Conservation (phyloP, 2,888 invertebrate species). For the Leptopilina myrica region DNA sequence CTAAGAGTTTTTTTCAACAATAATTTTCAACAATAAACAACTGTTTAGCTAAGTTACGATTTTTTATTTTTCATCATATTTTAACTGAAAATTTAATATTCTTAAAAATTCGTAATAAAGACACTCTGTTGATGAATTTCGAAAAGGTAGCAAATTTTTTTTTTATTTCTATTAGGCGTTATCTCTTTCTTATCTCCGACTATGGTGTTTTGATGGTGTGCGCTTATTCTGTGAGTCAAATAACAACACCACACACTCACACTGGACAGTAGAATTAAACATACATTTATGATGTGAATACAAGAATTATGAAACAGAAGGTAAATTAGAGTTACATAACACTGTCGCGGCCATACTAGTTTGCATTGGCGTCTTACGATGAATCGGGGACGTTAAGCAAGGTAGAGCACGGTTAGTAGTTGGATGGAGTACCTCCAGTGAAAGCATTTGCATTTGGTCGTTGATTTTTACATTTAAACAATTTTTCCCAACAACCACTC, state of each 20-base stretch:
- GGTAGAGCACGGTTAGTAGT: constrained; percentile 31
- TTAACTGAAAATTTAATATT: too few relatives aligned
- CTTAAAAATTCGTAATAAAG: too few relatives aligned
- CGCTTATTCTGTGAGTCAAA: not conserved
- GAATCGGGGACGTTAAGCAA: constrained; percentile 18
- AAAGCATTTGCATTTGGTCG: constrained; percentile 34
- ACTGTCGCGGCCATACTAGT: constrained; percentile 28
- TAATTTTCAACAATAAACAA: too few relatives aligned
- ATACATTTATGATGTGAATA: not conserved
- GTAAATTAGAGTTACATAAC: not conserved
- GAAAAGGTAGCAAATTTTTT: too few relatives aligned
- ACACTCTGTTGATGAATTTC: too few relatives aligned
- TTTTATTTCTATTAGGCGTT: too few relatives aligned
- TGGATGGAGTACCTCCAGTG: constrained; percentile 21
- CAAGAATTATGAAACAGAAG: too few relatives aligned
- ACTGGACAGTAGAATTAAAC: not conserved
- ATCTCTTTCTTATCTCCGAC: not conserved
- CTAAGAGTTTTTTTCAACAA: too few relatives aligned
- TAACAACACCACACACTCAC: not conserved
- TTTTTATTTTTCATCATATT: too few relatives aligned
- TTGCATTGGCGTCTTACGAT: not conserved
- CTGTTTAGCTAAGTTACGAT: too few relatives aligned
- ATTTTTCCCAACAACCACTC: not conserved
- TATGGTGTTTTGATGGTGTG: too few relatives aligned
- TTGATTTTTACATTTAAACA: constrained; percentile 2